A percentile compares a stretch with the other conserved stretches of the same genome.
phyloP scores from a whole-genome alignment of 2,797 vertebrate genomes.

The Pelobates cultripes region DNA sequence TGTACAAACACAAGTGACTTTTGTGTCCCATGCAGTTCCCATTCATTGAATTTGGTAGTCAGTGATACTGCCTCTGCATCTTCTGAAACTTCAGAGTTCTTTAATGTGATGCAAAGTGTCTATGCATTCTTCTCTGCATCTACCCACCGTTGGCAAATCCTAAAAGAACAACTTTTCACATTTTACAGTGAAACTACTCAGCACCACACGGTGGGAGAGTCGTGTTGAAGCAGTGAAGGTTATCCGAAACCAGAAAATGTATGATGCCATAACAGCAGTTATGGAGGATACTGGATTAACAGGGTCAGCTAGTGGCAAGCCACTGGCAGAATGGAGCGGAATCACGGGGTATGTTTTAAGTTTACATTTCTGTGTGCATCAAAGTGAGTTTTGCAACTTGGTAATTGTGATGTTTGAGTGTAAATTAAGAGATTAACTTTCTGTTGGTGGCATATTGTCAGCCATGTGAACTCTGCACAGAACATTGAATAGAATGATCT shows the following conservation, averaged over 20 bases:
- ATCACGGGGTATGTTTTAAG: too few relatives aligned
- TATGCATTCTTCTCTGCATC: conserved; percentile 26
- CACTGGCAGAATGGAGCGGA: too few relatives aligned
- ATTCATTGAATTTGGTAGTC: conserved; percentile 22
- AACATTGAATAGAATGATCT: too few relatives aligned
- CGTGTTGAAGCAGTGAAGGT: not conserved
- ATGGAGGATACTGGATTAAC: not conserved
- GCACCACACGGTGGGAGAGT: conserved; percentile 8
- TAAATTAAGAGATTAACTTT: too few relatives aligned
- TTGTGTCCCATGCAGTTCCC: conserved; percentile 18
- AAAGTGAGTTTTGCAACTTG: too few relatives aligned
- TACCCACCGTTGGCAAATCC: not conserved
- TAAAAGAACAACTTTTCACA: not conserved
- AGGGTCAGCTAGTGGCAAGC: too few relatives aligned
- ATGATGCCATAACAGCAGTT: conserved; percentile 5
- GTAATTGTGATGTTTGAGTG: too few relatives aligned
- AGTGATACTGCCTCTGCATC: conserved; percentile 7
- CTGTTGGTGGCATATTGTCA: too few relatives aligned
- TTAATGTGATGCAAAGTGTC: conserved; percentile 22
- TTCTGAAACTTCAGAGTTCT: conserved; percentile 18
- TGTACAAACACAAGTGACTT: not conserved
- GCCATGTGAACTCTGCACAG: too few relatives aligned
- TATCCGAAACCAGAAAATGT: conserved; percentile 11
- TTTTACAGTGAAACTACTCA: conserved; percentile 6
- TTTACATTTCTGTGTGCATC: too few relatives aligned